phyloP scores from a whole-genome alignment of 2,113 vertebrate genomes.

The Triplophysa rosa region DNA sequence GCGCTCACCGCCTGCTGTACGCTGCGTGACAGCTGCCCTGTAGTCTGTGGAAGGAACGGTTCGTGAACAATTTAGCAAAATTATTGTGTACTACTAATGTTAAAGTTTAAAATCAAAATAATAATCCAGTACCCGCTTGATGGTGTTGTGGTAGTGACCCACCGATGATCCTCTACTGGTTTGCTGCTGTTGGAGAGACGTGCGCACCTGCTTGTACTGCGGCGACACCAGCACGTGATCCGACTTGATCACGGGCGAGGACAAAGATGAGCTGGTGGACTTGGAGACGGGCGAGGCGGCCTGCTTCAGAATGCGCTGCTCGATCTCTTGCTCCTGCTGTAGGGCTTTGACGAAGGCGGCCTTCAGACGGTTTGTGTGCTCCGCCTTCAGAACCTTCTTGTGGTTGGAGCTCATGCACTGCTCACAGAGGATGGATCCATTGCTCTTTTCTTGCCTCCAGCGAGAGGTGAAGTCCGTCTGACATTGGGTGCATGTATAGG shows the following conservation, averaged over 20 bases:
- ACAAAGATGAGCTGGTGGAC: constrained; percentile 59
- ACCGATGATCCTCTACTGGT: constrained; percentile 73
- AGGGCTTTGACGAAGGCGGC: constrained; percentile 96
- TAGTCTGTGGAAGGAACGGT: constrained; percentile 61
- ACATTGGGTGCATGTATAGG: constrained; percentile 90
- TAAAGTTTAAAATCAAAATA: no score
- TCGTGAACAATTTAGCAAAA: neutral
- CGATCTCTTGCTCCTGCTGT: constrained; percentile 98
- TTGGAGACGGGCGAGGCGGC: constrained; percentile 66
- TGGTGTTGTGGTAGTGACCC: constrained; percentile 78
- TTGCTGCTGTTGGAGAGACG: constrained; percentile 63
- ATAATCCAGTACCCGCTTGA: constrained; percentile 82
- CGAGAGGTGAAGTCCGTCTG: constrained; percentile 98
- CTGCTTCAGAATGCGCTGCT: constrained; percentile 93
- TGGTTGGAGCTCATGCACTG: constrained; percentile 96
- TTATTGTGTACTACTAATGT: no score
- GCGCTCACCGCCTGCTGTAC: constrained; percentile 67
- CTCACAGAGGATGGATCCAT: constrained; percentile 89
- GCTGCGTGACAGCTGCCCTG: constrained; percentile 82
- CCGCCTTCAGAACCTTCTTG: constrained; percentile 93
- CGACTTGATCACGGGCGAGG: constrained; percentile 65
- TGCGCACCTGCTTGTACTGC: constrained; percentile 75
- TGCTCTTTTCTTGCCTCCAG: constrained; percentile 92
- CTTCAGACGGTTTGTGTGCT: constrained; percentile 95
- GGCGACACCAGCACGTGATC: constrained; percentile 72